Conservation (phyloP, 2,888 invertebrate genomes). For the Beris morrisii region DNA sequence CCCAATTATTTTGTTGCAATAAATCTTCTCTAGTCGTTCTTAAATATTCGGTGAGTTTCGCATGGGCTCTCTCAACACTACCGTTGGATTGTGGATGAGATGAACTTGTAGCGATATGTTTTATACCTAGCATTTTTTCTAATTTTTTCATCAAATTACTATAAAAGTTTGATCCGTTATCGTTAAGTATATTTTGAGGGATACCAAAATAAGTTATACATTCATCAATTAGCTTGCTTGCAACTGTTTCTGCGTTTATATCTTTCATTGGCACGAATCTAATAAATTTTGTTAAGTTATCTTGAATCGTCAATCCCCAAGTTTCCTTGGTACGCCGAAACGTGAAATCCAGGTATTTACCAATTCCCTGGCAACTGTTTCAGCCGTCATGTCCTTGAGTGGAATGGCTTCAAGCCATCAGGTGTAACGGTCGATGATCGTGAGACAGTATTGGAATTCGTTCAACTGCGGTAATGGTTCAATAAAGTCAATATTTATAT, state of each 20-base stretch:
- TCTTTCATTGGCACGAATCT: not conserved
- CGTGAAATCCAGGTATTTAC: too few relatives aligned
- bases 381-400: too few relatives aligned
- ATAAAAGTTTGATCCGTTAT: not conserved
- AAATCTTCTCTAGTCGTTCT: not conserved
- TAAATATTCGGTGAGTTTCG: not conserved
- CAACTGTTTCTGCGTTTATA: not conserved
- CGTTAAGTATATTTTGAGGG: not conserved
- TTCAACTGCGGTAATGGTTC: too few relatives aligned
- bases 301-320: not conserved
- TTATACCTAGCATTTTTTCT: not conserved
- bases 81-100: not conserved
- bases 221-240: not conserved
- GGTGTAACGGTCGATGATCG: too few relatives aligned
- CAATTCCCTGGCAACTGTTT: too few relatives aligned
- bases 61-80: not conserved
- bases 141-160: too few relatives aligned
- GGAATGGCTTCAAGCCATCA: too few relatives aligned
- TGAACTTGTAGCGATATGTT: not conserved
- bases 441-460: too few relatives aligned
- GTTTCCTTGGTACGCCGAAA: too few relatives aligned
- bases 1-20: not conserved
- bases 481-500: too few relatives aligned
- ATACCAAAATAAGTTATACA: slow-evolving; percentile 1
- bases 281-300: too few relatives aligned